A percentile compares a stretch with the other conserved stretches of the same genome.
These are phyloP conservation scores for Lasaia peninsularis DNA, from an alignment of 1,140 invertebrate species.

Conservation along the genomic window DNA sequence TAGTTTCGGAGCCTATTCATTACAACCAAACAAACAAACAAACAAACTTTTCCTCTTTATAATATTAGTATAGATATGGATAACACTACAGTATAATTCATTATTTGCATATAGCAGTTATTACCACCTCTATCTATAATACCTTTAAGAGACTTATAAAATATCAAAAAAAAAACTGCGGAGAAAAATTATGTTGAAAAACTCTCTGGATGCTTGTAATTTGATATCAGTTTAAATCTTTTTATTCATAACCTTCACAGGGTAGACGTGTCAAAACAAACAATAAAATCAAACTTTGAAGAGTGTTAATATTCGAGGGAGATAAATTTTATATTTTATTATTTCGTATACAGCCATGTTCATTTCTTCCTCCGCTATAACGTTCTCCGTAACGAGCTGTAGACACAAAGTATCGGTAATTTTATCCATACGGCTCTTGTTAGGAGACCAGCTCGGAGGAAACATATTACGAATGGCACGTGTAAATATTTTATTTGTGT, in stretches of 20 bases:
- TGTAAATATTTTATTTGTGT: not conserved
- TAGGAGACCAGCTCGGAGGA: slow-evolving; percentile 17
- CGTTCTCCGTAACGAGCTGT: slow-evolving; percentile 37
- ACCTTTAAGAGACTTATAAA: too few species aligned
- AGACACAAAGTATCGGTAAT: slow-evolving; percentile 29
- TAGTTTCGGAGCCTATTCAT: too few species aligned
- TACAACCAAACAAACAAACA: too few species aligned
- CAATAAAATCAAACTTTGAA: slow-evolving; percentile 8
- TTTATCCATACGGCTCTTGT: slow-evolving; percentile 40
- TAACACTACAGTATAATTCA: too few species aligned
- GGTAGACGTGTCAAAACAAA: slow-evolving; percentile 1
- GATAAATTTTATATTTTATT: slow-evolving; percentile 28
- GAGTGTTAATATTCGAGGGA: not conserved
- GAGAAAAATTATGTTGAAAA: too few species aligned
- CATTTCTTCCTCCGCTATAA: slow-evolving; percentile 17
- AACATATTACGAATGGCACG: not conserved
- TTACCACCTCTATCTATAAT: too few species aligned
- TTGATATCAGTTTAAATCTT: not conserved
- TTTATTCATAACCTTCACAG: not conserved
- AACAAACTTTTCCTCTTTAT: too few species aligned
- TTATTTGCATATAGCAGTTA: too few species aligned
- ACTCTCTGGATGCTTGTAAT: too few species aligned
- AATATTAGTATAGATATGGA: too few species aligned
- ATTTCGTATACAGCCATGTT: slow-evolving; percentile 22
- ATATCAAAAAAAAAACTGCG: too few species aligned